phyloP scores from a whole-genome alignment of 1,140 invertebrate species.

The Homalodisca vitripennis region DNA sequence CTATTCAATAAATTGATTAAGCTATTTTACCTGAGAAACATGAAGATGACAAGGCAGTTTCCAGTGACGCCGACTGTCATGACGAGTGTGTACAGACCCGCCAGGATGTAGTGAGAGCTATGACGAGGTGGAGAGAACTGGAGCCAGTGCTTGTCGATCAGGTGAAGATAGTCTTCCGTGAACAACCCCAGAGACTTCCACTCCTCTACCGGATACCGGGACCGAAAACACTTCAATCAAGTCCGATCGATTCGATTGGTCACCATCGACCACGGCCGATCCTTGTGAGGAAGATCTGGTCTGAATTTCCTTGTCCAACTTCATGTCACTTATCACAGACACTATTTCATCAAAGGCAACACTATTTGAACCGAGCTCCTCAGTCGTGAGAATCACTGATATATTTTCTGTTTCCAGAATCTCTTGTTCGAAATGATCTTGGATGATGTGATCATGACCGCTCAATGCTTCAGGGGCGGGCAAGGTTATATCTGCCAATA shows the following conservation, averaged over 20 bases:
- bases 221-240: slow-evolving; percentile 44
- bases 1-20: neutral
- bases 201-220: slow-evolving; percentile 50
- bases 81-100: slow-evolving; percentile 57
- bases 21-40: slow-evolving; percentile 55
- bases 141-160: slow-evolving; percentile 66
- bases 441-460: no score
- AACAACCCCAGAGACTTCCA: slow-evolving; percentile 55
- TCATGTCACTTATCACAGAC: neutral
- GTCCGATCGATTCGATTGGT: neutral
- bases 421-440: no score
- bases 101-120: slow-evolving; percentile 56
- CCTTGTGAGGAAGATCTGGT: neutral
- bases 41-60: slow-evolving; percentile 62
- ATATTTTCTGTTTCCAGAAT: neutral
- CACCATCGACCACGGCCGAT: neutral
- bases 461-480: neutral
- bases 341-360: neutral
- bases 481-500: no score
- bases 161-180: slow-evolving; percentile 55
- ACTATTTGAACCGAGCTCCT: neutral
- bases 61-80: slow-evolving; percentile 60
- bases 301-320: neutral
- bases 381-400: neutral
- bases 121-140: slow-evolving; percentile 57